Conservation (phyloP, 2,113 vertebrate species). For the Propithecus coquereli region DNA sequence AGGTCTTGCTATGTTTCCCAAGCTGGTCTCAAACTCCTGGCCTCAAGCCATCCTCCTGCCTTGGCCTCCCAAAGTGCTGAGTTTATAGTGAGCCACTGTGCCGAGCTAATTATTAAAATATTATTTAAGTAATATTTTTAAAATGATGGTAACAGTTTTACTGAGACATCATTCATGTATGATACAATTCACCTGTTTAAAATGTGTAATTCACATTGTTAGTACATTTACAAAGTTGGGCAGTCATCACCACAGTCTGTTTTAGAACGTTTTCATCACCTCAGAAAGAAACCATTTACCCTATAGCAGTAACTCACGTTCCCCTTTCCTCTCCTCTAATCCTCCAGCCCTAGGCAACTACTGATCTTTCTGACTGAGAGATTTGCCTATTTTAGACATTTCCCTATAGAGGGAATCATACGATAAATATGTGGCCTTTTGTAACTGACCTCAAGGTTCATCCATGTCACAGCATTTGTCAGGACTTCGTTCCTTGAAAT, state of each 20-base stretch:
- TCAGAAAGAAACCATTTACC: background rate
- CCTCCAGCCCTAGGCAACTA: background rate
- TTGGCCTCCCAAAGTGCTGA: no score
- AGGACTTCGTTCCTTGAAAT: background rate
- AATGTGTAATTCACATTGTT: background rate
- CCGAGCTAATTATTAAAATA: no score
- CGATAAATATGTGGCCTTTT: background rate
- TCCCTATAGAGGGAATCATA: background rate
- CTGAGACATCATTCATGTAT: background rate
- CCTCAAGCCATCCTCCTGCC: no score
- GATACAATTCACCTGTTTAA: background rate
- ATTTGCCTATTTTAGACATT: background rate
- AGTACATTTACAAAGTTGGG: background rate
- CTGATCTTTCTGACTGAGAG: background rate
- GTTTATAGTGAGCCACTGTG: no score
- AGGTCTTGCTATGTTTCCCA: no score
- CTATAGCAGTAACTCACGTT: no score
- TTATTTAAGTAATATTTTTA: no score
- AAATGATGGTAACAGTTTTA: background rate
- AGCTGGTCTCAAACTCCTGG: no score
- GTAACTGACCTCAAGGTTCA: background rate
- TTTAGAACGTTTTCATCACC: background rate
- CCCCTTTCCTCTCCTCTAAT: background rate
- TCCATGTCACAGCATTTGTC: accelerated
- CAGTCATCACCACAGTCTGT: background rate